These are phyloP conservation scores for Acomys russatus DNA, from an alignment of 2,797 vertebrate species.

Conservation along the genomic window DNA sequence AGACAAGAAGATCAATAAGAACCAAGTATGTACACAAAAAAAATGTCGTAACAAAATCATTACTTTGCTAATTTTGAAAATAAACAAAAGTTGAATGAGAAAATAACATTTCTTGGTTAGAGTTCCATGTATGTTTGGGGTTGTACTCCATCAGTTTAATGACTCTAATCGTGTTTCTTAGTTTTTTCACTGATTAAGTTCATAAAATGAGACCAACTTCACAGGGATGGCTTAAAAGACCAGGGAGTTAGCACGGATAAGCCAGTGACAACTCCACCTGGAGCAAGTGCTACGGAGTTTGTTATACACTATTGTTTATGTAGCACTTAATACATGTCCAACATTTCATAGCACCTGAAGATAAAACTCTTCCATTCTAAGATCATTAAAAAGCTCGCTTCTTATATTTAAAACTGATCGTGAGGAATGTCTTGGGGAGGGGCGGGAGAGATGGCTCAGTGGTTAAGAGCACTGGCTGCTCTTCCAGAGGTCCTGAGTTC, in stretches of 20 bases:
- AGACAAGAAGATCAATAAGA: not conserved
- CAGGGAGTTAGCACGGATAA: not conserved
- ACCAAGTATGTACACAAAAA: not conserved
- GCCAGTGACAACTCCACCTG: not conserved
- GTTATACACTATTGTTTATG: not conserved
- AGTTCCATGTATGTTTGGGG: not conserved
- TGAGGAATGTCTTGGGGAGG: not conserved
- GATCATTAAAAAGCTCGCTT: not conserved
- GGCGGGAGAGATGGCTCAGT: too few species aligned
- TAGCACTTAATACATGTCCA: not conserved
- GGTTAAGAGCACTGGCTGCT: too few species aligned
- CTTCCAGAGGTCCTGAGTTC: too few species aligned
- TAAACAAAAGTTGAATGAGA: not conserved
- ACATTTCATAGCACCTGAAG: not conserved
- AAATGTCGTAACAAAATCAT: not conserved
- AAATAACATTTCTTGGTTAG: not conserved
- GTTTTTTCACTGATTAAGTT: conserved; percentile 20
- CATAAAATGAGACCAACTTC: not conserved
- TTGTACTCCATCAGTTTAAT: not conserved
- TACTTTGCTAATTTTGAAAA: not conserved
- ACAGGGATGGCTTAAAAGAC: not conserved
- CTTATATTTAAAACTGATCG: not conserved
- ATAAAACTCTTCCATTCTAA: not conserved
- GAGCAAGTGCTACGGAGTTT: not conserved
- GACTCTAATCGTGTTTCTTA: not conserved